A percentile compares a stretch with the other conserved stretches of the same genome.
Conservation (phyloP, 2,113 vertebrate species). For the Apodemus sylvaticus region DNA sequence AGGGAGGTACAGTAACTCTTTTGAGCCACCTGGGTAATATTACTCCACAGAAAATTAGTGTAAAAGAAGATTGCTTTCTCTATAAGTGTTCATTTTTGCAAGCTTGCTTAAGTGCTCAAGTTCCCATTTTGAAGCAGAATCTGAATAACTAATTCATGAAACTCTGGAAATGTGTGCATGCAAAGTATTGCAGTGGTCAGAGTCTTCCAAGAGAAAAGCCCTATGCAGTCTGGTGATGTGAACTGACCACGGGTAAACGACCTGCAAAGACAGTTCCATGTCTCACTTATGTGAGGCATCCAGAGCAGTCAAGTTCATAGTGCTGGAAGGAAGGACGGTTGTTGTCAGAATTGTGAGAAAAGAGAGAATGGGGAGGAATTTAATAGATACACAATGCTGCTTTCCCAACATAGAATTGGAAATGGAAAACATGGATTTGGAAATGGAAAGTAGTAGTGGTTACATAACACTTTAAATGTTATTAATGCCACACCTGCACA, state of each 20-base stretch:
- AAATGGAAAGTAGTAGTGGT: neutral
- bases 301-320: neutral
- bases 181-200: neutral
- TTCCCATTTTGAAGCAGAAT: conserved; percentile 37
- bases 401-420: neutral
- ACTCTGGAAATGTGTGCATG: neutral
- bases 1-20: conserved; percentile 55
- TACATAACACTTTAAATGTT: neutral
- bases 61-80: conserved; percentile 65
- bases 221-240: neutral
- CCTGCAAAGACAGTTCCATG: neutral
- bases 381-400: neutral
- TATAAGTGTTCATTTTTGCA: conserved; percentile 66
- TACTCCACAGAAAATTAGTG: conserved; percentile 53
- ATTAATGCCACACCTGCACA: neutral
- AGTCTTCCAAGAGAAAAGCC: neutral
- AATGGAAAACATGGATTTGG: neutral
- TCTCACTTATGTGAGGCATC: neutral
- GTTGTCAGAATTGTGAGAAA: neutral
- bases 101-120: conserved; percentile 56
- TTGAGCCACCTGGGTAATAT: conserved; percentile 66
- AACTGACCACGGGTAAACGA: neutral
- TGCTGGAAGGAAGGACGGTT: neutral
- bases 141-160: conserved; percentile 21
- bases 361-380: neutral